A percentile compares a stretch with the other conserved stretches of the same genome.
phyloP scores from a whole-genome alignment of 2,113 vertebrate genomes.

The Limnothrissa miodon region DNA sequence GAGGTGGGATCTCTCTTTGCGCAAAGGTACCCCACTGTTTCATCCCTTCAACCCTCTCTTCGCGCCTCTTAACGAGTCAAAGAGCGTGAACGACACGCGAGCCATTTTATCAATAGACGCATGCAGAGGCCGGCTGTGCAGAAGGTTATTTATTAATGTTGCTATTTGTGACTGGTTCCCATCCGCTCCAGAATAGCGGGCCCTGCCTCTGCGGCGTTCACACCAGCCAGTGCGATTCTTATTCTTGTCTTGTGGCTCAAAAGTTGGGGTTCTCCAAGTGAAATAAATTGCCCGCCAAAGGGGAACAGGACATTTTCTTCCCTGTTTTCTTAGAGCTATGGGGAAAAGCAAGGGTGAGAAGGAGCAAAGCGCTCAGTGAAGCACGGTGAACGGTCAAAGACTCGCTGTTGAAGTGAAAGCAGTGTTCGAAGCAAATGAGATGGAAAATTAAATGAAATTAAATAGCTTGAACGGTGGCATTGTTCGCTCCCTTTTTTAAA shows the following conservation, averaged over 20 bases:
- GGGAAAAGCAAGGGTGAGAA: slow-evolving; percentile 84
- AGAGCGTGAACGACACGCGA: slow-evolving; percentile 97
- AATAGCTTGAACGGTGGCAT: slow-evolving; percentile 93
- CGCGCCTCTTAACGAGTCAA: slow-evolving; percentile 79
- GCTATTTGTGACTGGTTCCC: slow-evolving; percentile 90
- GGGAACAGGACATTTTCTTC: slow-evolving; percentile 86
- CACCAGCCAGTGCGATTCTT: slow-evolving; percentile 80
- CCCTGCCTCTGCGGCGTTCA: slow-evolving; percentile 78
- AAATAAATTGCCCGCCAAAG: slow-evolving; percentile 85
- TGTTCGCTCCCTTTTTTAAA: slow-evolving; percentile 83
- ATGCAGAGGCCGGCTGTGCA: slow-evolving; percentile 87
- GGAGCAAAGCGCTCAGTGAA: slow-evolving; percentile 81
- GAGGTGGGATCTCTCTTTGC: slow-evolving; percentile 62
- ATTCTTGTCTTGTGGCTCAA: slow-evolving; percentile 82
- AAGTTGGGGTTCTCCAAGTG: slow-evolving; percentile 81
- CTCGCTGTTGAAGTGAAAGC: slow-evolving; percentile 86
- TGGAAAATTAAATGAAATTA: slow-evolving; percentile 99
- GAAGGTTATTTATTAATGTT: slow-evolving; percentile 97
- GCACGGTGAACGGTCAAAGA: slow-evolving; percentile 82
- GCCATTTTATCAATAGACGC: slow-evolving; percentile 90
- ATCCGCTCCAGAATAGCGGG: slow-evolving; percentile 79
- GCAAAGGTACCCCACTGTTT: slow-evolving; percentile 73
- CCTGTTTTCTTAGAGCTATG: slow-evolving; percentile 67
- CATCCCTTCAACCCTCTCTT: slow-evolving; percentile 67
- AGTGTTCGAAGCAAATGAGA: slow-evolving; percentile 94